These are phyloP conservation scores for Nebria ingens DNA, from an alignment of 1,140 invertebrate species.

Conservation along the genomic window DNA sequence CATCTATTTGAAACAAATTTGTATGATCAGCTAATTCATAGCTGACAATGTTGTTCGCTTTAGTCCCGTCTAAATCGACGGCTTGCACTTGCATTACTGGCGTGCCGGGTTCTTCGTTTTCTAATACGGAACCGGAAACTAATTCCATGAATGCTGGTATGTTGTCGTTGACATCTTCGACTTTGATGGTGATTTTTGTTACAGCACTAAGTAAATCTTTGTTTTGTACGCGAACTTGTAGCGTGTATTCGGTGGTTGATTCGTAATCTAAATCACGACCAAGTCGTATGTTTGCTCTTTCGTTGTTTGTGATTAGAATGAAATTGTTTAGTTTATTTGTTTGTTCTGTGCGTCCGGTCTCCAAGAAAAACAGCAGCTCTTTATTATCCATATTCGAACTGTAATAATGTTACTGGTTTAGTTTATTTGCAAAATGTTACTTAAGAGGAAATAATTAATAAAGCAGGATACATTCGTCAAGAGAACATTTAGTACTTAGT, in stretches of 20 bases:
- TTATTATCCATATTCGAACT: constrained; percentile 65
- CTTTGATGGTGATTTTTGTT: constrained; percentile 61
- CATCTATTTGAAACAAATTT: constrained; percentile 68
- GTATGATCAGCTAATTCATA: constrained; percentile 60
- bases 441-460: too few relatives aligned
- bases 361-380: constrained; percentile 65
- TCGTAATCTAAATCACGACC: constrained; percentile 71
- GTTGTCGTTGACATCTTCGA: constrained; percentile 80
- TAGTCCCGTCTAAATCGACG: constrained; percentile 75
- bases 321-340: constrained; percentile 74
- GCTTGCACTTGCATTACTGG: constrained; percentile 77
- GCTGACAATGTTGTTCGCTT: constrained; percentile 67
- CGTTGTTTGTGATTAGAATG: constrained; percentile 54
- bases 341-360: constrained; percentile 68
- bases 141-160: constrained; percentile 74
- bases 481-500: too few relatives aligned
- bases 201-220: constrained; percentile 68
- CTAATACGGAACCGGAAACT: constrained; percentile 64
- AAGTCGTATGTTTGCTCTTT: constrained; percentile 60
- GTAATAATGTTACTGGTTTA: constrained; percentile 22
- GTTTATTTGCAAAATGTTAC: too few relatives aligned
- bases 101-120: constrained; percentile 70
- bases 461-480: too few relatives aligned
- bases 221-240: constrained; percentile 74
- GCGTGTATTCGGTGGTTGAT: constrained; percentile 65